These are phyloP conservation scores for Myotis brandtii DNA, from an alignment of 2,113 vertebrate species.

Conservation along the genomic window DNA sequence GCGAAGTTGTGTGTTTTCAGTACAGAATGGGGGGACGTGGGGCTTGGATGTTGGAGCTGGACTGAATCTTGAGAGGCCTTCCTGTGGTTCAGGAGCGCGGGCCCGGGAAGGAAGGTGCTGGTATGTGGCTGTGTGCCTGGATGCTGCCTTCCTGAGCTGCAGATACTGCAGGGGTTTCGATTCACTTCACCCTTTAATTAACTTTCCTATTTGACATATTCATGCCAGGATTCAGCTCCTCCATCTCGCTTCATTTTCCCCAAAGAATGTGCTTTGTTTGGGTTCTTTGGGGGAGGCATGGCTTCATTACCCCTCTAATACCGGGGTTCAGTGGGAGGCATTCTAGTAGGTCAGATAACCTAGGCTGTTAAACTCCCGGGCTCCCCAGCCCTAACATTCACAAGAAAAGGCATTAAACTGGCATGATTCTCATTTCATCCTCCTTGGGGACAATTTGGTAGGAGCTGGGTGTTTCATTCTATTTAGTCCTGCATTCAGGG, in stretches of 20 bases:
- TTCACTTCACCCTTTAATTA: conserved; percentile 76
- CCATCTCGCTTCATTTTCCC: conserved; percentile 40
- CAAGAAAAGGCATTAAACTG: conserved; percentile 42
- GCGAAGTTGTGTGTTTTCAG: conserved; percentile 11
- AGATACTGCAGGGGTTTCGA: conserved; percentile 58
- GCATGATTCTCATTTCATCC: not conserved
- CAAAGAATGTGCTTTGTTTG: conserved; percentile 60
- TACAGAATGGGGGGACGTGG: not conserved
- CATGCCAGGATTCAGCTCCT: conserved; percentile 1
- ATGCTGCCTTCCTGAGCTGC: not conserved
- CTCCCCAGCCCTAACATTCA: not conserved
- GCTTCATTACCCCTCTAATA: conserved; percentile 40
- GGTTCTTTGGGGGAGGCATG: conserved; percentile 18
- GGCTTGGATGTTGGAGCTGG: not conserved
- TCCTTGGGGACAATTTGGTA: conserved; percentile 40
- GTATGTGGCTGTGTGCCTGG: not conserved
- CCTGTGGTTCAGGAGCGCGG: conserved; percentile 46
- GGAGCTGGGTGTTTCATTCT: conserved; percentile 48
- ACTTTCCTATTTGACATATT: conserved; percentile 61
- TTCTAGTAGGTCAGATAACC: not conserved
- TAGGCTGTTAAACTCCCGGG: conserved; percentile 35
- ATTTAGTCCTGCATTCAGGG: not conserved
- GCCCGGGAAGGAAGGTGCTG: not conserved
- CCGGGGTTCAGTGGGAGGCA: not conserved
- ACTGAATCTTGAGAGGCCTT: conserved; percentile 51